phyloP scores from a whole-genome alignment of 2,888 invertebrate species.

The Nasonia oneida region DNA sequence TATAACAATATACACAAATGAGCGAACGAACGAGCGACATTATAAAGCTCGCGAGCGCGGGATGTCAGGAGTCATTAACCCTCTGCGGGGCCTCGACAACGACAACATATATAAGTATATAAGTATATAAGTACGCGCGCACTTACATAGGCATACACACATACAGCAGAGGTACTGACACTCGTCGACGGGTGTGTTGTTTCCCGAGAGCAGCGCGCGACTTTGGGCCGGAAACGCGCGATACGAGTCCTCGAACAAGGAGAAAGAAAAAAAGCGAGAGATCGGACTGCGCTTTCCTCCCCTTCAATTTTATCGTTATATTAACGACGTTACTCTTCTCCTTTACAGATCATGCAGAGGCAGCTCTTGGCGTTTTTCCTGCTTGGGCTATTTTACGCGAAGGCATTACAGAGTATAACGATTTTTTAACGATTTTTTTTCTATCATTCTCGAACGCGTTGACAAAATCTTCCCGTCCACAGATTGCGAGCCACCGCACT shows the following conservation, averaged over 20 bases:
- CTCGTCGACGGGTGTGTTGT: neutral
- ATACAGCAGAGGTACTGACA: too few species aligned
- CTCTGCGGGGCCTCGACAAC: slow-evolving; percentile 21
- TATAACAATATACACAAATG: neutral
- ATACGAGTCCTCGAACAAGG: neutral
- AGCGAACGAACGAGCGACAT: neutral
- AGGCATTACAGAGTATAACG: slow-evolving; percentile 20
- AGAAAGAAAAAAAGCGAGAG: neutral
- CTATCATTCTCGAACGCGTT: neutral
- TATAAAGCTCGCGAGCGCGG: slow-evolving; percentile 4
- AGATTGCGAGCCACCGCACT: slow-evolving; percentile 63
- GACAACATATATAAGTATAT: too few species aligned
- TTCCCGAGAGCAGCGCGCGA: neutral
- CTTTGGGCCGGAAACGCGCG: slow-evolving; percentile 35
- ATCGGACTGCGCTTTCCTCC: neutral
- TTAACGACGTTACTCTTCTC: neutral
- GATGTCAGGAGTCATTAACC: slow-evolving; percentile 57
- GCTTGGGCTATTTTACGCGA: slow-evolving; percentile 32
- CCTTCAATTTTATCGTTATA: too few species aligned
- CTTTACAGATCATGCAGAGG: slow-evolving; percentile 56
- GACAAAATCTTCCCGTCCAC: neutral
- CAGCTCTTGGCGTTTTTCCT: slow-evolving; percentile 50
- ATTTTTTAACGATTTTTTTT: too few species aligned
- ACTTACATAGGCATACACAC: neutral
- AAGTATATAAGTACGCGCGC: neutral